Base-by-base conservation (phyloP, 1,140 invertebrate species). In the Nixonia krombeini region DNA sequence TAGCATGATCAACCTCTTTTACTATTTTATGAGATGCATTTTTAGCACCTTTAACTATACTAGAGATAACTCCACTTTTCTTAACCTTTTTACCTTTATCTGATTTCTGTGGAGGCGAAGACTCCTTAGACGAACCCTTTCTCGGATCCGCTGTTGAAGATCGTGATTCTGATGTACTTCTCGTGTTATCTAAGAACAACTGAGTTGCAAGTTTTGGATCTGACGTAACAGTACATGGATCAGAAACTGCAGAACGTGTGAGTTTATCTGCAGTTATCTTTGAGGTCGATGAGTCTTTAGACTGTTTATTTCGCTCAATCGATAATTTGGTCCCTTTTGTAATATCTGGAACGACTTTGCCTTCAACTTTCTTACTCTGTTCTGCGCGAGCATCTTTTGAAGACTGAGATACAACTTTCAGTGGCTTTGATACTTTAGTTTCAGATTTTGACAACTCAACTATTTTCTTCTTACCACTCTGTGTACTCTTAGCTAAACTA, bases 11-110 rank as follows among this genome's bases (percentile, higher is more conserved):
- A 7, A 83, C 75, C 45, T 79, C 78, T 53, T 84, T 78, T 6
- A 74, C 75, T 47, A 87, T 81, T 76, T 85, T 86, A 56, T 86
- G 86, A 4, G 82, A 77, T 15, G 81, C 79, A 53, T 71, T 78
- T 67, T 76, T 79, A 3, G 83, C 73, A 40, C 73, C 69, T 17
- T 75, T 76, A 0, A 74, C 68, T 21, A 78, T 73, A 35, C 40
- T 75, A 1, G 75, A 74, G 21, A 76, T 35, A 4, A 79, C 67
- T 16, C 70, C 65, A 13, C 62, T 41, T 53, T 71, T 75, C 15
- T 78, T 77, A 0, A 66, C 52, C 70, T 72, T 79, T 9, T 75
- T 75, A 0, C 17, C 25, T 50, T 63, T 71, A 6, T 56, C 45
- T 1, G 37, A 55, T 45, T 61, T 63, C 40, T 50, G 46, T n/a